Base-by-base conservation (phyloP, 2,888 invertebrate genomes). In the Perizoma affinitatum region DNA sequence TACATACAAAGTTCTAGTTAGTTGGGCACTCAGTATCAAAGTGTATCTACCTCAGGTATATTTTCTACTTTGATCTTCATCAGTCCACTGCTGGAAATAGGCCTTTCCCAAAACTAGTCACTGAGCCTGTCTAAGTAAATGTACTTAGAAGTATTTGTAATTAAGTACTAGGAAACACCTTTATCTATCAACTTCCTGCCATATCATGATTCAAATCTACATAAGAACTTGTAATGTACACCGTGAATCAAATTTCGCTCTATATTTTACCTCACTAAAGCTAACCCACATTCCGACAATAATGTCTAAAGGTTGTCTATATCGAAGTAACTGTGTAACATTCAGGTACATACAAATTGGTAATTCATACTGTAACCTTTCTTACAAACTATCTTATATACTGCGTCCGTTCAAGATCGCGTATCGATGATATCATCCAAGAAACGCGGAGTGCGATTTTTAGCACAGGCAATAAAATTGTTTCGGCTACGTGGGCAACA, bases 341-440 rank as follows among this genome's bases (percentile, higher is more conserved):
- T 59, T 53, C 56, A 45, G 9, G 42, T 48, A 59, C 52, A 11
- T 22, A 22, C 22, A 22, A 22, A 59, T 49, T 43, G 41, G 40
- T 58, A 54, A 54, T 51, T 5, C 48, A 64, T 54, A 52, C 48
- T 53, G 43, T 47, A 42, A 48, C 33, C 35, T 47, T 47, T 40
- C 40, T 44, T 58, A 49, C 35, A 43, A 55, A 58, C 62, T 58
- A 44, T 44, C 8, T 33, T 35, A 8, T 47, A 61, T 45, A 7
- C 54, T 55, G 46, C 38, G 38, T 51, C 40, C 33, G 47, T 45
- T 61, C 67, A 65, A 69, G 68, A 71, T 67, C 69, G 63, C 51
- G 51, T 55, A 55, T 59, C 58, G 55, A 68, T 72, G 71, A 70
- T 70, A 70, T 74, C 70, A 71, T 62, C 65, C 54, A 56, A 48